phyloP scores from a whole-genome alignment of 2,888 invertebrate species.

The Pristionchus arcanus region DNA sequence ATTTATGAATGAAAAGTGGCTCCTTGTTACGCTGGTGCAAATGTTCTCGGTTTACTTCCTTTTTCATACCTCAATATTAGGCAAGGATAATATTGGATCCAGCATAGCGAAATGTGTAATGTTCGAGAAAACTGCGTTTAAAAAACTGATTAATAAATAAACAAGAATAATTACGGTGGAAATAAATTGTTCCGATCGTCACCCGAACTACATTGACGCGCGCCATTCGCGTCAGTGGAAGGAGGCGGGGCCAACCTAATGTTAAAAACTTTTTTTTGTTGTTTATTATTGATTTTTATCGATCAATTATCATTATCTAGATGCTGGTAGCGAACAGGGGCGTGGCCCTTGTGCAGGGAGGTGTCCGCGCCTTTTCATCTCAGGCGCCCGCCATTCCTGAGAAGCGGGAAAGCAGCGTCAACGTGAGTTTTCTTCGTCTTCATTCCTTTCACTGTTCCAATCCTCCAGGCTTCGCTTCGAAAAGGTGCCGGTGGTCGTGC shows the following conservation, averaged over 20 bases:
- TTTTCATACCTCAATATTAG: not conserved
- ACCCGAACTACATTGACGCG: not conserved
- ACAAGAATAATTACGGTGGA: not conserved
- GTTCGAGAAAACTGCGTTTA: not conserved
- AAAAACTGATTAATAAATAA: not conserved
- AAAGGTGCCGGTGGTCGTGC: conserved; percentile 87
- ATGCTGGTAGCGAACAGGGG: conserved; percentile 54
- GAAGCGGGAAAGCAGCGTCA: conserved; percentile 48
- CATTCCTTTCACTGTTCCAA: not conserved
- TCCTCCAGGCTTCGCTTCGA: conserved; percentile 46
- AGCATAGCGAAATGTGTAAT: not conserved
- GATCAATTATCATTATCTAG: conserved; percentile 18
- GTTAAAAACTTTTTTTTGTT: conserved; percentile 7
- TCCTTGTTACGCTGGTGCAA: not conserved
- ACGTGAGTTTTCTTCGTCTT: not conserved
- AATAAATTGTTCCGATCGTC: conserved; percentile 15
- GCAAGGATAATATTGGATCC: not conserved
- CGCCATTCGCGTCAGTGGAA: not conserved
- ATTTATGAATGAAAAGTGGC: not conserved
- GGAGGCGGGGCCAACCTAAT: not conserved
- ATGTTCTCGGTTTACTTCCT: not conserved
- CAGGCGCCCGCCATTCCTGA: conserved; percentile 49
- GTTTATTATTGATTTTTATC: not conserved
- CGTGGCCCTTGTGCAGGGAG: not conserved
- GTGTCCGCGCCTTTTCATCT: conserved; percentile 49